phyloP scores from a whole-genome alignment of 2,113 vertebrate species.

The Hippocampus mohnikei region DNA sequence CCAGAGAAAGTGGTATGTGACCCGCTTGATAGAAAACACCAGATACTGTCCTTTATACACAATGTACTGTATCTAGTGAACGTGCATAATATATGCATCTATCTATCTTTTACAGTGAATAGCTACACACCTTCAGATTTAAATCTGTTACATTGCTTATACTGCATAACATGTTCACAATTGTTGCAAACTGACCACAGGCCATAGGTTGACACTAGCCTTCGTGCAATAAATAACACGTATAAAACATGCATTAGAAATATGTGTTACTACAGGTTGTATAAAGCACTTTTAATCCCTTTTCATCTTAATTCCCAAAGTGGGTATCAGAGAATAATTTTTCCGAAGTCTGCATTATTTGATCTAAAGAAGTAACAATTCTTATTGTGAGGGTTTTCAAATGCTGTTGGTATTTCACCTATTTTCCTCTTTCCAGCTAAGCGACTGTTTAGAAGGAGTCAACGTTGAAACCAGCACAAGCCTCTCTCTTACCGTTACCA shows the following conservation, averaged over 20 bases:
- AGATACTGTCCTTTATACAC: not conserved
- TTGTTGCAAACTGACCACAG: no score
- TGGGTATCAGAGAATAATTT: not conserved
- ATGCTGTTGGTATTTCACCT: not conserved
- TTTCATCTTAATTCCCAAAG: not conserved
- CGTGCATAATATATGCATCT: not conserved
- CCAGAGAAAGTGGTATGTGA: slow-evolving; percentile 92
- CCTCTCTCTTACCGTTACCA: slow-evolving; percentile 89
- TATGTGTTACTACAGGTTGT: not conserved
- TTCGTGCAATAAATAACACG: no score
- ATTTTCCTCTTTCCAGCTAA: slow-evolving; percentile 75
- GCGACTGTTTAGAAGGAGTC: slow-evolving; percentile 91
- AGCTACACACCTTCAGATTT: not conserved
- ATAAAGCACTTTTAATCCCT: not conserved
- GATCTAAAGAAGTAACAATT: not conserved
- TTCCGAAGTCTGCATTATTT: not conserved
- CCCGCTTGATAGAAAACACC: not conserved
- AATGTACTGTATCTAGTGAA: not conserved
- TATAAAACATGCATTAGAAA: no score
- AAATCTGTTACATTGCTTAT: no score
- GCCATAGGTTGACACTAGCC: no score
- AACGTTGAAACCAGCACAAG: slow-evolving; percentile 87
- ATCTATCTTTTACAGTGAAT: no score
- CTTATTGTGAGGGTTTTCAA: not conserved
- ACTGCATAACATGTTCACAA: no score